phyloP scores from a whole-genome alignment of 2,888 invertebrate species.

The Germaria angustata region DNA sequence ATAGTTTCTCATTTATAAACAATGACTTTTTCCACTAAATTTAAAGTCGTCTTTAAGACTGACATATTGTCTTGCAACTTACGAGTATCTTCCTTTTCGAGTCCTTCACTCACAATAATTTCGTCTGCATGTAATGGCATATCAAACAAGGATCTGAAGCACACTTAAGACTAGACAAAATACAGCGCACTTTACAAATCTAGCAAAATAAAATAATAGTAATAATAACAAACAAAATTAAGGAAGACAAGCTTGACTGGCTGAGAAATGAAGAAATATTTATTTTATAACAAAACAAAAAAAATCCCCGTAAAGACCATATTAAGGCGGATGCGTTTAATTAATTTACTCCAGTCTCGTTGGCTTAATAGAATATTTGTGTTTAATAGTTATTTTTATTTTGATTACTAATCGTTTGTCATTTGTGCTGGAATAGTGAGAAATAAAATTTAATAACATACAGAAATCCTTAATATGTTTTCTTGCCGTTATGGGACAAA shows the following conservation, averaged over 20 bases:
- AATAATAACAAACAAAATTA: constrained; percentile 27
- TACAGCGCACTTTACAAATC: constrained; percentile 8
- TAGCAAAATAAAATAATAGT: not conserved
- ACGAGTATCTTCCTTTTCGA: not conserved
- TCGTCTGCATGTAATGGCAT: constrained; percentile 33
- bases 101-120: not conserved
- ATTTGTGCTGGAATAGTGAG: not conserved
- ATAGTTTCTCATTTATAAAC: too few species aligned
- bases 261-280: constrained; percentile 17
- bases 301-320: constrained; percentile 76
- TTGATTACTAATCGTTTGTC: not conserved
- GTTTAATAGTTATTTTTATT: too few species aligned
- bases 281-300: constrained; percentile 18
- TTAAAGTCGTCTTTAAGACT: constrained; percentile 40
- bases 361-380: constrained; percentile 42
- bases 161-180: constrained; percentile 61
- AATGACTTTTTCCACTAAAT: too few species aligned
- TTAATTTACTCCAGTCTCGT: constrained; percentile 74
- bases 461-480: not conserved
- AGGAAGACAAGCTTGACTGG: not conserved
- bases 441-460: not conserved
- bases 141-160: constrained; percentile 52
- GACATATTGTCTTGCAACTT: constrained; percentile 31
- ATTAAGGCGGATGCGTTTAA: constrained; percentile 73
- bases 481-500: not conserved